Conservation (phyloP, 2,797 vertebrate genomes). For the Gobio occitaniae region DNA sequence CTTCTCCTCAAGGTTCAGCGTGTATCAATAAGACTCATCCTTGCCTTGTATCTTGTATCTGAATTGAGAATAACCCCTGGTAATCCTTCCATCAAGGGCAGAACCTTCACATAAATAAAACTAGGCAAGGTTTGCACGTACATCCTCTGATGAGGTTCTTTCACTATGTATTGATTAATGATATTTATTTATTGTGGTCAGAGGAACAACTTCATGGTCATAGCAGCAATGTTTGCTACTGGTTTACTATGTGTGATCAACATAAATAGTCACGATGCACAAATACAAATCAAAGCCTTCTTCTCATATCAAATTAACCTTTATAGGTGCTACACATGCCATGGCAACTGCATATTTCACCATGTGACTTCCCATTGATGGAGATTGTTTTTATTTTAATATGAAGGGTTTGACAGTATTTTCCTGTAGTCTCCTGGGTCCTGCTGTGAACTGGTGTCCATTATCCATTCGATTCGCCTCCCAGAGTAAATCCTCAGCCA, state of each 20-base stretch:
- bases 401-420: slow-evolving; percentile 21
- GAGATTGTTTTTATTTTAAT: slow-evolving; percentile 23
- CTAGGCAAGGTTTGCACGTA: slow-evolving; percentile 32
- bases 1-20: slow-evolving; percentile 70
- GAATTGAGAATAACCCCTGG: slow-evolving; percentile 72
- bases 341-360: slow-evolving; percentile 17
- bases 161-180: background rate
- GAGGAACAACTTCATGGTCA: slow-evolving; percentile 8
- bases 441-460: slow-evolving; percentile 34
- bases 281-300: slow-evolving; percentile 58
- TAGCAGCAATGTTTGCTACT: background rate
- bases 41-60: slow-evolving; percentile 71
- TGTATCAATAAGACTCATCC: slow-evolving; percentile 69
- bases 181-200: background rate
- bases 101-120: slow-evolving; percentile 61
- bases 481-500: slow-evolving; percentile 50
- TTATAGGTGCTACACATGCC: slow-evolving; percentile 15
- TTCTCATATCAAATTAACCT: slow-evolving; percentile 64
- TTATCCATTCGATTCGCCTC: slow-evolving; percentile 55
- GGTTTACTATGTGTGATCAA: slow-evolving; percentile 56
- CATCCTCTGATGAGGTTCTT: background rate
- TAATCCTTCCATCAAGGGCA: slow-evolving; percentile 75
- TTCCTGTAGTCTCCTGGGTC: slow-evolving; percentile 40
- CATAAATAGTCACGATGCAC: slow-evolving; percentile 49
- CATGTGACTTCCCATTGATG: slow-evolving; percentile 1